Conservation (phyloP, 1,140 invertebrate genomes). For the Apolygus lucorum region DNA sequence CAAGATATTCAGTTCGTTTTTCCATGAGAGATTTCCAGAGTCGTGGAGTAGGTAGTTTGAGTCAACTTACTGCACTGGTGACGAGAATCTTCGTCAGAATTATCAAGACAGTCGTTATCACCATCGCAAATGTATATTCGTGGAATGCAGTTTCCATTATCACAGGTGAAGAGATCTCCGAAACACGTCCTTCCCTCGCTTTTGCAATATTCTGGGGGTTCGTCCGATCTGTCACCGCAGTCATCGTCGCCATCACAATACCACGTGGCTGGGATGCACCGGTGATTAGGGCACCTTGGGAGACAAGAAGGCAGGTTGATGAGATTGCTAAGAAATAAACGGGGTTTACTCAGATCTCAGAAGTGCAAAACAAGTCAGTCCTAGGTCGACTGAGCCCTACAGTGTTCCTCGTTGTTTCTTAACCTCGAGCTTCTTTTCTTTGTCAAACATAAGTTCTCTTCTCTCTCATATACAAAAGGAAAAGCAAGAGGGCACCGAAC, state of each 20-base stretch:
- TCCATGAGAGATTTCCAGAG: too few species aligned
- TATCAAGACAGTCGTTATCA: slow-evolving; percentile 89
- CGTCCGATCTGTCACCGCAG: slow-evolving; percentile 80
- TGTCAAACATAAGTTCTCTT: too few species aligned
- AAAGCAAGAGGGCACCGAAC: too few species aligned
- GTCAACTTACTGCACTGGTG: slow-evolving; percentile 86
- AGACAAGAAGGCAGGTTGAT: not conserved
- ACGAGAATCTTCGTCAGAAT: slow-evolving; percentile 80
- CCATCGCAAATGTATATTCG: slow-evolving; percentile 96
- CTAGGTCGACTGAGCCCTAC: too few species aligned
- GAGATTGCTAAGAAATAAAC: not conserved
- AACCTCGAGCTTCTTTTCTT: too few species aligned
- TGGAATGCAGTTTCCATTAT: slow-evolving; percentile 94
- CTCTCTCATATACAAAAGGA: too few species aligned
- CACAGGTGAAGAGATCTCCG: slow-evolving; percentile 89
- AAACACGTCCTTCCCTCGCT: slow-evolving; percentile 91
- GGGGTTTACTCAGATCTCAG: not conserved
- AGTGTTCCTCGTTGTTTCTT: too few species aligned
- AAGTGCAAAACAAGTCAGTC: not conserved
- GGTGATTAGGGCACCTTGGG: slow-evolving; percentile 65
- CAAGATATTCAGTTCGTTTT: too few species aligned
- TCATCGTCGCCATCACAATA: slow-evolving; percentile 86
- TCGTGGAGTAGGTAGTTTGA: too few species aligned
- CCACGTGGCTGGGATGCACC: slow-evolving; percentile 86
- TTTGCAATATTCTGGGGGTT: slow-evolving; percentile 84